phyloP scores from a whole-genome alignment of 2,888 invertebrate species.

The Orchestes rusci region DNA sequence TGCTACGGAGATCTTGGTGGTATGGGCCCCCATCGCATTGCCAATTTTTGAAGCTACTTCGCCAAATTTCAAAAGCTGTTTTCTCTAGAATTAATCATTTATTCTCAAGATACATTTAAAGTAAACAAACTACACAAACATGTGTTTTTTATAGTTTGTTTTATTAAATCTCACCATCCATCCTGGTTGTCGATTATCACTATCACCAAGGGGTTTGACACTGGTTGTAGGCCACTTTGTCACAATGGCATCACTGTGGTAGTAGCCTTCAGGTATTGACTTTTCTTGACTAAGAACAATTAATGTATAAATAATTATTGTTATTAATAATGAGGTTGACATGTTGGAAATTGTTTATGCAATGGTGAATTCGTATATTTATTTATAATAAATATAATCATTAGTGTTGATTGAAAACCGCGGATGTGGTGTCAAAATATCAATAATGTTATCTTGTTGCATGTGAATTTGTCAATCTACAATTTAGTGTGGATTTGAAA shows the following conservation, averaged over 20 bases:
- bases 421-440: too few relatives aligned
- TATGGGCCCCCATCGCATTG: conserved; percentile 38
- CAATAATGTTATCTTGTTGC: too few relatives aligned
- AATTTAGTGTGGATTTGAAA: too few relatives aligned
- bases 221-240: conserved; percentile 34
- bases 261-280: conserved; percentile 24
- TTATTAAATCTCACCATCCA: conserved; percentile 36
- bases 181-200: conserved; percentile 33
- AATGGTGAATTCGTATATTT: too few relatives aligned
- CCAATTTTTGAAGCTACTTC: conserved; percentile 38
- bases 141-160: background rate
- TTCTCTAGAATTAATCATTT: conserved; percentile 29
- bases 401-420: too few relatives aligned
- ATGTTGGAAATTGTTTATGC: too few relatives aligned
- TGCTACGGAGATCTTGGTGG: conserved; percentile 36
- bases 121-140: too few relatives aligned
- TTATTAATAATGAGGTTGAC: too few relatives aligned
- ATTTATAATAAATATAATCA: too few relatives aligned
- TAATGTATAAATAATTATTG: too few relatives aligned
- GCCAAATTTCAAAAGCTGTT: conserved; percentile 37
- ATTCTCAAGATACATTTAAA: too few relatives aligned
- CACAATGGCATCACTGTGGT: conserved; percentile 36
- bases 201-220: background rate
- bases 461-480: too few relatives aligned
- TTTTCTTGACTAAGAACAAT: background rate